Base-by-base conservation (phyloP, 2,888 invertebrate genomes). In the Mechanitis messenoides region DNA sequence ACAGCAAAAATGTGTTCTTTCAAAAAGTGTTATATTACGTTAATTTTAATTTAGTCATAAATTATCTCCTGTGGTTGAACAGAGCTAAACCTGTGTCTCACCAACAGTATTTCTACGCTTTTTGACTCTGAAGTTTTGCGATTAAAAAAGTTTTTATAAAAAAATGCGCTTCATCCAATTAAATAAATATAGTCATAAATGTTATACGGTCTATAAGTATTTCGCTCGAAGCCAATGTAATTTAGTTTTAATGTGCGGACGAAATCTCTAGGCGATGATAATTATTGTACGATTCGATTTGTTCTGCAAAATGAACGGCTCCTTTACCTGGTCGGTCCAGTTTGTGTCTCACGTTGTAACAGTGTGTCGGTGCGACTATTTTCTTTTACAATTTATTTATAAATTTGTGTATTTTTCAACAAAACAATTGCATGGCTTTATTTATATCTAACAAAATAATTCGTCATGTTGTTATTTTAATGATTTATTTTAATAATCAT, bases 121-220 rank as follows among this genome's bases (percentile, higher is more conserved):
- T 20, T 20, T 20, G 20, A 20, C 20, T 20, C 20, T 20, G 20
- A 20, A 20, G 20, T 20, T 20, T 20, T 20, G 20, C 20, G 20
- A 20, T 20, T 20, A 9, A 9, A 5, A 31, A 20, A 50, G 1
- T 31, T 31, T 50, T 50, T 28, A 4, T 31, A 31, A 50, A 31
- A 28, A 31, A 31, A 50, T n/a, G 20, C 47, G 20, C 47, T 47
- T 47, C 28, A 47, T 20, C 31, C 6, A 28, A 50, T 56, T 55
- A 68, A 61, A 69, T 60, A 62, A 70, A 78, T 78, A 74, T 72
- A 78, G 79, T 75, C 75, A 72, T 77, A 74, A 79, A 75, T 74
- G 73, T 73, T 70, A 72, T 66, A 71, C 72, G 74, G 72, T 66
- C 54, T 60, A 68, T 70, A 70, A 67, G 69, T 69, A 72, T 70